A percentile compares a stretch with the other conserved stretches of the same genome.
These are phyloP conservation scores for Prionailurus bengalensis DNA, from an alignment of 2,113 vertebrate genomes.

Conservation along the genomic window DNA sequence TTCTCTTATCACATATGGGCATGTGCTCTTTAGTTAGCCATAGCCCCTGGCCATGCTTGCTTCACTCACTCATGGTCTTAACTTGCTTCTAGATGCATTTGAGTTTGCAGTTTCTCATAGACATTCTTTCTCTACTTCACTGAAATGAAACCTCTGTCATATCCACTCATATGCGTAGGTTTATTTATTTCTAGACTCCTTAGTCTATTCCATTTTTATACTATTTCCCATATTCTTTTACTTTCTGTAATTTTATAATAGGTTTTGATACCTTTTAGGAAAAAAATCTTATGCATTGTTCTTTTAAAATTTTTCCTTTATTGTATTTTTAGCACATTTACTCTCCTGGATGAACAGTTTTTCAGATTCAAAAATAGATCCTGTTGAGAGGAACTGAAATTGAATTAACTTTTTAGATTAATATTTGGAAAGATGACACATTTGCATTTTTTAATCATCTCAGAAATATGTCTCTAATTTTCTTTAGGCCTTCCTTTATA, in stretches of 20 bases:
- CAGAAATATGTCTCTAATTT: constrained; percentile 51
- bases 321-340: constrained; percentile 33
- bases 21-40: neutral
- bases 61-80: neutral
- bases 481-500: neutral
- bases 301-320: neutral
- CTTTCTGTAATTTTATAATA: constrained; percentile 3
- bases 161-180: neutral
- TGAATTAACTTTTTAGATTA: constrained; percentile 18
- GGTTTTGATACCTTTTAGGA: neutral
- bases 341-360: neutral
- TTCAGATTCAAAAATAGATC: constrained; percentile 49
- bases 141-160: neutral
- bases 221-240: neutral
- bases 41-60: neutral
- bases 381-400: constrained; percentile 16
- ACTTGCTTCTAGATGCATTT: neutral
- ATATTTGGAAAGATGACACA: constrained; percentile 27
- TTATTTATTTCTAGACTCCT: constrained; percentile 24
- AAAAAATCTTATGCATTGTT: neutral
- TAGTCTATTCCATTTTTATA: neutral
- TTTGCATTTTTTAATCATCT: constrained; percentile 5
- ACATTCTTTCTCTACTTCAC: neutral
- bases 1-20: neutral
- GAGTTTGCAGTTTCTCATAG: neutral